Percentiles rank a stretch among this genome's conserved stretches.
Evolutionary conservation across 1,140 invertebrate genomes (phyloP).

Genomic region (Bombus impatiens): DNA sequence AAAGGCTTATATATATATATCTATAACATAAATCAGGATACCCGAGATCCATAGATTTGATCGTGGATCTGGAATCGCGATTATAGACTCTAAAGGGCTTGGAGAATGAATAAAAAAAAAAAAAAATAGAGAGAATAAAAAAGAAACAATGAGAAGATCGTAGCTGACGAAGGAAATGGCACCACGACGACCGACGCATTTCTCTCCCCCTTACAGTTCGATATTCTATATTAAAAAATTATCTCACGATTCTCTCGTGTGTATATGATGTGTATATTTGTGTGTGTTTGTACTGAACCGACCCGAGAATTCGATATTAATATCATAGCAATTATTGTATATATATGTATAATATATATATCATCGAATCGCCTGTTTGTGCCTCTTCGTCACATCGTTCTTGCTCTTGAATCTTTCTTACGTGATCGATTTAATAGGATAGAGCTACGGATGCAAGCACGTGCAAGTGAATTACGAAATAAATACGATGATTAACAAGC

Average conservation of each 20-base stretch:
- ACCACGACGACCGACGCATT: conserved; percentile 14
- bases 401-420: conserved; percentile 42
- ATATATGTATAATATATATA: background rate
- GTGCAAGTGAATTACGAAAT: conserved; percentile 72
- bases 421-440: conserved; percentile 20
- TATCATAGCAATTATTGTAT: background rate
- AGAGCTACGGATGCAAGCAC: conserved; percentile 70
- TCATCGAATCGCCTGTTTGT: background rate
- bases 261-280: conserved; percentile 17
- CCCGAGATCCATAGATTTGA: background rate
- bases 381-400: conserved; percentile 53
- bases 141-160: conserved; percentile 56
- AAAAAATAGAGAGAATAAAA: background rate
- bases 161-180: conserved; percentile 54
- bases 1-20: conserved; percentile 10
- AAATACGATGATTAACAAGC: conserved; percentile 79
- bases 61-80: background rate
- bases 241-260: background rate
- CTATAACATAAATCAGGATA: background rate
- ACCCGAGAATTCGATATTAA: conserved; percentile 46
- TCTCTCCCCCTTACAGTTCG: background rate
- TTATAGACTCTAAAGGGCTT: conserved; percentile 39
- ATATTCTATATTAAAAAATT: conserved; percentile 19
- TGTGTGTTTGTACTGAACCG: conserved; percentile 78
- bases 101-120: background rate